Evolutionary conservation across 23 tunicate genomes (phyloP).

Genomic region (Phallusia fumigata): DNA sequence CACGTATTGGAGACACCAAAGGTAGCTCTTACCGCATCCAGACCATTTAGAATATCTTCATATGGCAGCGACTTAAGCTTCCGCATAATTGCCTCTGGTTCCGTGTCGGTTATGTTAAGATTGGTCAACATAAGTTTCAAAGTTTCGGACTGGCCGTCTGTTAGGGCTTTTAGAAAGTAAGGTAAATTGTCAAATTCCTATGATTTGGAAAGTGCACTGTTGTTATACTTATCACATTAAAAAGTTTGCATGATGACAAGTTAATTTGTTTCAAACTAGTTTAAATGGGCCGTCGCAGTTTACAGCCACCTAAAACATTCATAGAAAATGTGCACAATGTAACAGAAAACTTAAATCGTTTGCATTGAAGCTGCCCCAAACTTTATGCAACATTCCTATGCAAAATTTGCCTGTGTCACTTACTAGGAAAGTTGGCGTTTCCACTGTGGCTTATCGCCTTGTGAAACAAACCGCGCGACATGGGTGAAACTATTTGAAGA

Average conservation of each 20-base stretch:
- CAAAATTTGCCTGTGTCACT: not conserved
- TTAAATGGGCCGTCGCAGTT: no score
- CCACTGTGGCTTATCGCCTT: constrained; percentile 44
- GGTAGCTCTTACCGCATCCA: not conserved
- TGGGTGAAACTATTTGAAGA: constrained; percentile 16
- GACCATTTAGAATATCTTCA: not conserved
- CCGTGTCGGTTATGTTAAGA: not conserved
- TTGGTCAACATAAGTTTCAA: not conserved
- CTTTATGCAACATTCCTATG: not conserved
- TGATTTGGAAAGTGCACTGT: no score
- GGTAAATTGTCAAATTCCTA: no score
- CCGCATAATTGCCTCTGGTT: constrained; percentile 12
- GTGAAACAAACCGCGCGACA: constrained; percentile 38
- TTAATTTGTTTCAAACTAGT: no score
- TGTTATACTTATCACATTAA: no score
- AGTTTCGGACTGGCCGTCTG: not conserved
- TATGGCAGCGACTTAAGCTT: not conserved
- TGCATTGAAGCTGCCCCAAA: no score
- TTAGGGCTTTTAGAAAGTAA: not conserved
- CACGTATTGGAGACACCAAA: no score
- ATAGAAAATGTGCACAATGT: no score
- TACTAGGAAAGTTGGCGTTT: constrained; percentile 9
- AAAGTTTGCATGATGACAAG: no score
- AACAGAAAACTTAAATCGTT: no score
- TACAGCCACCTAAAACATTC: no score